phyloP scores from a whole-genome alignment of 2,888 invertebrate genomes.

The Pantelozetes paolii region DNA sequence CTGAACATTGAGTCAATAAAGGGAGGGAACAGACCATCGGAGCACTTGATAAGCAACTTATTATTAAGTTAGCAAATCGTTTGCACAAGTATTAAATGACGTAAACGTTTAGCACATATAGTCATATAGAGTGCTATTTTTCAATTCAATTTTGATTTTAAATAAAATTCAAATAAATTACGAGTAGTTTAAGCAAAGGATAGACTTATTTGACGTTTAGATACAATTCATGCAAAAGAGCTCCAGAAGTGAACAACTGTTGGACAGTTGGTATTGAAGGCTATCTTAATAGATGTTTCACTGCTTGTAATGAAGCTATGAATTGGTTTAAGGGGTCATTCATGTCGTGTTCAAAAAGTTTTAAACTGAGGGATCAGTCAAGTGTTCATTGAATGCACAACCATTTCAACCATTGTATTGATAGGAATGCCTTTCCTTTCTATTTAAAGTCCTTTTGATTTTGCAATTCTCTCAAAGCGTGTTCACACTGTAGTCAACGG shows the following conservation, averaged over 20 bases:
- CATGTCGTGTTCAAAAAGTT: background rate
- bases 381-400: background rate
- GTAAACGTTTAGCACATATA: background rate
- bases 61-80: slow-evolving; percentile 25
- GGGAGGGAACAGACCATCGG: slow-evolving; percentile 14
- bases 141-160: background rate
- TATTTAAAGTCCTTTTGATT: slow-evolving; percentile 16
- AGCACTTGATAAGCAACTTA: slow-evolving; percentile 17
- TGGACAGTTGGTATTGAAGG: background rate
- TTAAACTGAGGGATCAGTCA: slow-evolving; percentile 14
- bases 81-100: background rate
- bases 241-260: background rate
- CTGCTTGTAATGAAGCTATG: slow-evolving; percentile 32
- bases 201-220: background rate
- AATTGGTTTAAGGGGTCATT: slow-evolving; percentile 19
- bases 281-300: slow-evolving; percentile 1
- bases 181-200: background rate
- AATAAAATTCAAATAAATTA: background rate
- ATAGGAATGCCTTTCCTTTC: background rate
- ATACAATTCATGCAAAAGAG: background rate
- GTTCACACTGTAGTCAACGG: background rate
- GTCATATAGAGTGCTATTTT: background rate
- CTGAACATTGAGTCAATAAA: slow-evolving; percentile 32
- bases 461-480: background rate
- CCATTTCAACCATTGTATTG: background rate